Conservation (phyloP, 2,888 invertebrate species). For the Ormyrus rosae region DNA sequence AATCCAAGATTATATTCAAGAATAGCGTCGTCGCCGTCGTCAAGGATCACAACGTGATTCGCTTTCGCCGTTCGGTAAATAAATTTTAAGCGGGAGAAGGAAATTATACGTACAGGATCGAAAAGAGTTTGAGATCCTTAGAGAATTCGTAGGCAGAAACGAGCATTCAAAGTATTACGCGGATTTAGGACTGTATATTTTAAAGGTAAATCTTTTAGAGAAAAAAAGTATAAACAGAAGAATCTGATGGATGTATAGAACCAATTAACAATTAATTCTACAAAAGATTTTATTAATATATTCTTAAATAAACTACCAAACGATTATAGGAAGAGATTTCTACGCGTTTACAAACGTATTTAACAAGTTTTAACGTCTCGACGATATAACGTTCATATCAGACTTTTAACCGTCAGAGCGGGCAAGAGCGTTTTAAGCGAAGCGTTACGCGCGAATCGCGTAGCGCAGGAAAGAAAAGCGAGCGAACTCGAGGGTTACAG, state of each 20-base stretch:
- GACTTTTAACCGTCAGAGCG: conserved; percentile 51
- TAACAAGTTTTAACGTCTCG: conserved; percentile 45
- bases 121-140: conserved; percentile 3
- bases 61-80: background rate
- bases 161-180: conserved; percentile 41
- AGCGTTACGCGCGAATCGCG: conserved; percentile 18
- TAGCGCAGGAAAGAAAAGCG: conserved; percentile 35
- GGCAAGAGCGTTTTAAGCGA: conserved; percentile 28
- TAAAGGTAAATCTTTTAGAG: conserved; percentile 41
- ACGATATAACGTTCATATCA: conserved; percentile 52
- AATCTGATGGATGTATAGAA: conserved; percentile 53
- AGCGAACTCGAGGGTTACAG: conserved; percentile 27
- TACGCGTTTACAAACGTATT: conserved; percentile 52
- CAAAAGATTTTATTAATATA: conserved; percentile 53
- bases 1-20: conserved; percentile 50
- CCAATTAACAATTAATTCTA: conserved; percentile 54
- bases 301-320: conserved; percentile 44
- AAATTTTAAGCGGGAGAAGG: background rate
- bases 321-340: conserved; percentile 39
- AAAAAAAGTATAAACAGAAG: conserved; percentile 24
- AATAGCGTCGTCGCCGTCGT: conserved; percentile 21
- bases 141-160: background rate
- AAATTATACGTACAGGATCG: too few species aligned
- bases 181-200: conserved; percentile 49
- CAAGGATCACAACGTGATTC: conserved; percentile 17